Evolutionary conservation across 2,888 invertebrate genomes (phyloP).

Genomic region (Aspidiotus rigidus): DNA sequence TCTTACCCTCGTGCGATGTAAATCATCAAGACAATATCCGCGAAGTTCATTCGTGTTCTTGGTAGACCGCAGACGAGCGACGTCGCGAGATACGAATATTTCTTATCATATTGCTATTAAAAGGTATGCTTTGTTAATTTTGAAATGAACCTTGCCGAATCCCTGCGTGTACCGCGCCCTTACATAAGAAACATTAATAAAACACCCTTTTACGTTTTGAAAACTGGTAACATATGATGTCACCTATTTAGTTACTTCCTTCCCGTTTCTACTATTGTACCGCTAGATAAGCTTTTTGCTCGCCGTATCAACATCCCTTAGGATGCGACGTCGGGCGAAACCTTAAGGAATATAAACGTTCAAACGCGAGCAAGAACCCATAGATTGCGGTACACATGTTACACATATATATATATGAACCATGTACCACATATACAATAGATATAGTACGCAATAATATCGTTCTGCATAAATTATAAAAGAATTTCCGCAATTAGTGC

Average conservation of each 20-base stretch:
- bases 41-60: neutral
- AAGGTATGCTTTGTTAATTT: conserved; percentile 3
- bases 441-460: neutral
- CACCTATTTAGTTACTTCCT: conserved; percentile 32
- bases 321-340: neutral
- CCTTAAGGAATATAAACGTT: too few relatives aligned
- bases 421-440: conserved; percentile 4
- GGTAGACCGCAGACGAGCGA: neutral
- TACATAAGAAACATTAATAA: conserved; percentile 22
- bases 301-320: conserved; percentile 10
- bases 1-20: neutral
- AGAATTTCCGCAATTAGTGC: conserved; percentile 2
- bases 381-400: neutral
- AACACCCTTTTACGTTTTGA: conserved; percentile 26
- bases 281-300: neutral
- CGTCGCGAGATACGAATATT: neutral
- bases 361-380: neutral
- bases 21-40: neutral
- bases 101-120: conserved; percentile 2
- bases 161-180: neutral
- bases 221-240: conserved; percentile 32
- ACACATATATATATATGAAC: neutral
- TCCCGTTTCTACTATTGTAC: conserved; percentile 2
- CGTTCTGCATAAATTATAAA: conserved; percentile 27
- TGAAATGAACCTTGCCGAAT: neutral